A percentile compares a stretch with the other conserved stretches of the same genome.
Evolutionary conservation across 2,888 invertebrate genomes (phyloP).

Genomic region (Drosophila diplacantha): DNA sequence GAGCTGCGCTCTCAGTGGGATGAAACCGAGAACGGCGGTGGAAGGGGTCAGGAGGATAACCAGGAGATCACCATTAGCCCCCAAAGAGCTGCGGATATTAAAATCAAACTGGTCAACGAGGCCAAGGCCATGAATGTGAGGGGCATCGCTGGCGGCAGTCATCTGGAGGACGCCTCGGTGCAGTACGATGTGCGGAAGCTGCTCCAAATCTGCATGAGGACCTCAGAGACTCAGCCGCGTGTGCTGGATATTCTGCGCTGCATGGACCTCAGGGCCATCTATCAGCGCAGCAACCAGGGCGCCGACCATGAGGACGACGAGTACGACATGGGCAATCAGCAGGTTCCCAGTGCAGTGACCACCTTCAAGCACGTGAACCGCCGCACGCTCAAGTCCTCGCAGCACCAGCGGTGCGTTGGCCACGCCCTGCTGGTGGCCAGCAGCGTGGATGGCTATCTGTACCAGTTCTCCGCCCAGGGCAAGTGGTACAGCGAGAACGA

Average conservation of each 20-base stretch:
- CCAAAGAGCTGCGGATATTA: conserved; percentile 74
- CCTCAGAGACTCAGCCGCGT: conserved; percentile 72
- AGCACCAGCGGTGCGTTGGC: conserved; percentile 80
- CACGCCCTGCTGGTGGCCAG: conserved; percentile 75
- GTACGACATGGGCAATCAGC: conserved; percentile 75
- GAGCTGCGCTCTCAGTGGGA: conserved; percentile 76
- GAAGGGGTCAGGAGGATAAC: conserved; percentile 53
- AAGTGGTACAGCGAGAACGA: conserved; percentile 78
- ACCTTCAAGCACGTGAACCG: conserved; percentile 69
- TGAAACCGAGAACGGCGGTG: conserved; percentile 54
- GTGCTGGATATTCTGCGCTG: conserved; percentile 76
- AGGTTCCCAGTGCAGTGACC: conserved; percentile 70
- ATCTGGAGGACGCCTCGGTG: conserved; percentile 67
- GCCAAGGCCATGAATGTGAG: conserved; percentile 77
- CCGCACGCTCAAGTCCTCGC: conserved; percentile 79
- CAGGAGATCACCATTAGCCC: conserved; percentile 83
- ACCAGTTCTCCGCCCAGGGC: conserved; percentile 81
- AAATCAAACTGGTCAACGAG: conserved; percentile 76
- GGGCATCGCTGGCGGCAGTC: conserved; percentile 64
- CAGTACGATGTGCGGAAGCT: conserved; percentile 75
- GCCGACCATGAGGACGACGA: conserved; percentile 65
- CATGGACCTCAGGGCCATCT: conserved; percentile 76
- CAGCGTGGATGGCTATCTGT: conserved; percentile 85
- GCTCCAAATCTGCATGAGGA: conserved; percentile 75
- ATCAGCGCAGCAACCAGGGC: conserved; percentile 66